Evolutionary conservation across 2,113 vertebrate species (phyloP), one percentile per base, ranked within the genome.

Genomic region (Chaetodon auriga): DNA sequence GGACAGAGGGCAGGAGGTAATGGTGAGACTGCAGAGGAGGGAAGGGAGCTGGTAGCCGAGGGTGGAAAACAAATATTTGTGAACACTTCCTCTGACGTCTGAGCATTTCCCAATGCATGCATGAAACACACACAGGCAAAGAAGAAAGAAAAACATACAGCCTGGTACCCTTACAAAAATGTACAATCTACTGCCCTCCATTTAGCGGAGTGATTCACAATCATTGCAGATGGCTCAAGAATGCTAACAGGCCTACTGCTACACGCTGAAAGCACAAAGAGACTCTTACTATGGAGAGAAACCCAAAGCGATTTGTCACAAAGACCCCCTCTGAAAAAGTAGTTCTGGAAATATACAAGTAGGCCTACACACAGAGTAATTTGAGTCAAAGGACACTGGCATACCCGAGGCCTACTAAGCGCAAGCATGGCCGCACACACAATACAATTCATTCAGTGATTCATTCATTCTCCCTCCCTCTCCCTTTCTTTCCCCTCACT

Each of bases 401-500:
- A 81, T 88, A 94, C 78, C 88, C 89, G 49, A 91, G 90, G 91
- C 92, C 82, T 91, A 93, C 74, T 78, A 92, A 85, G 78, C 91
- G 60, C 84, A 89, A 94, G 95, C 94, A 93, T 92, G 92, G 94
- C 90, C 80, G 77, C 84, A 72, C 88, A 90, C 94, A 95, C 94
- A 96, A 96, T 95, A 93, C 93, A 94, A 94, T 95, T 95, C 95
- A 95, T 96, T 96, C 95, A 95, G 91, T 84, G 91, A 89, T 94
- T 94, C 86, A 93, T 95, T 95, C 94, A 94, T 92, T 95, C 92
- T 92, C 90, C 89, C 93, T 90, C 91, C 85, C 92, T 89, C 89
- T 78, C 87, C 83, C 91, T 92, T 90, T 92, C 84, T 90, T 83
- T 84, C 84, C 90, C 87, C 83, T 86, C 83, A 41, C 80, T 73